Percentiles rank a stretch among this genome's conserved stretches.
phyloP scores from a whole-genome alignment of 1,140 invertebrate genomes.

The Aplysia californica region DNA sequence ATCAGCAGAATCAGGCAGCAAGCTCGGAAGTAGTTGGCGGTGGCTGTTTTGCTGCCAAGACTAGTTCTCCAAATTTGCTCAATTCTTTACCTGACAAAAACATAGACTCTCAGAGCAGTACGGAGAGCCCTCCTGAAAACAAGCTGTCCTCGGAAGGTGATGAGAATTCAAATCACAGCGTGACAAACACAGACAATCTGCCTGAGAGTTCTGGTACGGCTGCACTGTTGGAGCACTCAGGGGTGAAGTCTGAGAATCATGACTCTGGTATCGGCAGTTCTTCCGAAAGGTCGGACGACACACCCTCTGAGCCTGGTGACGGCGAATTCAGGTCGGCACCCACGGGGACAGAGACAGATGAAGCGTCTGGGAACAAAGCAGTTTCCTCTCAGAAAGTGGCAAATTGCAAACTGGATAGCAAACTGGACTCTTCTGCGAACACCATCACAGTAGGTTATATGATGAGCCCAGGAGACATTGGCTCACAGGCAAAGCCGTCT shows the following conservation, averaged over 20 bases:
- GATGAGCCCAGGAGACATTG: slow-evolving; percentile 6
- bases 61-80: slow-evolving; percentile 29
- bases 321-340: slow-evolving; percentile 38
- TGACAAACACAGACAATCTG: slow-evolving; percentile 42
- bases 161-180: slow-evolving; percentile 52
- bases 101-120: slow-evolving; percentile 15
- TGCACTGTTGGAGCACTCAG: slow-evolving; percentile 34
- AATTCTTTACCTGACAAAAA: slow-evolving; percentile 31
- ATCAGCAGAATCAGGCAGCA: slow-evolving; percentile 26
- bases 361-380: slow-evolving; percentile 1
- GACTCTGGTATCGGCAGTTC: slow-evolving; percentile 61
- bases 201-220: slow-evolving; percentile 47
- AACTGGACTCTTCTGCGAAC: background rate
- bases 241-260: slow-evolving; percentile 50
- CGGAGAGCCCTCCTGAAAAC: slow-evolving; percentile 44
- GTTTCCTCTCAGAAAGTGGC: background rate
- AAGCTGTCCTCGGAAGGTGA: slow-evolving; percentile 39
- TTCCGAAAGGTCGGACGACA: slow-evolving; percentile 60
- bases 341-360: background rate
- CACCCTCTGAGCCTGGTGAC: slow-evolving; percentile 60
- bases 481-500: background rate
- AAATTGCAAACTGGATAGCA: slow-evolving; percentile 11
- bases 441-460: slow-evolving; percentile 27
- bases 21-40: background rate
- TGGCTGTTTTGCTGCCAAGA: background rate